These are phyloP conservation scores for Dasyornis broadbenti DNA, from an alignment of 2,113 vertebrate genomes.

Conservation along the genomic window DNA sequence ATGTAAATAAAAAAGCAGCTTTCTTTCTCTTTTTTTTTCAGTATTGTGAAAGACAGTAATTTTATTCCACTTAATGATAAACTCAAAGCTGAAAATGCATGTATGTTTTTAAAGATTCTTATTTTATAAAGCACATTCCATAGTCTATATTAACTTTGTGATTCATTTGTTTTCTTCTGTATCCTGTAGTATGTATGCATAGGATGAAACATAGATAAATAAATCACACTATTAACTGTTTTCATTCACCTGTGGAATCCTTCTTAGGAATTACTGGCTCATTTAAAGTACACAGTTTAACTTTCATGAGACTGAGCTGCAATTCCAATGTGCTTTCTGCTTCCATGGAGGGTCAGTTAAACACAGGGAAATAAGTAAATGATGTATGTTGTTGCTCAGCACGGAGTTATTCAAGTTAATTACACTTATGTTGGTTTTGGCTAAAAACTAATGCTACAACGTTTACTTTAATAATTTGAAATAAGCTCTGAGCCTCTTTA, in stretches of 20 bases:
- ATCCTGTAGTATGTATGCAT: not conserved
- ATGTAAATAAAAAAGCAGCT: slow-evolving; percentile 43
- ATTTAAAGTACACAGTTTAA: not conserved
- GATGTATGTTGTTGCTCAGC: not conserved
- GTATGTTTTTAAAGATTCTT: not conserved
- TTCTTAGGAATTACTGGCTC: not conserved
- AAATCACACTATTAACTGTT: not conserved
- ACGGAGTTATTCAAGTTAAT: slow-evolving; percentile 8
- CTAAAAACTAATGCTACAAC: slow-evolving; percentile 4
- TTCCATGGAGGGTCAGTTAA: not conserved
- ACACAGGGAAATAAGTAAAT: not conserved
- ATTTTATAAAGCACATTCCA: not conserved
- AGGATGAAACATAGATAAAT: not conserved
- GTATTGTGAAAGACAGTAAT: not conserved
- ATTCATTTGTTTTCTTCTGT: not conserved
- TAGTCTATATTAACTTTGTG: not conserved
- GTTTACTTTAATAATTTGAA: slow-evolving; percentile 51
- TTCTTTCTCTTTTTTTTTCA: not conserved
- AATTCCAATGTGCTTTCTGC: not conserved
- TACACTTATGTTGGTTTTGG: slow-evolving; percentile 40
- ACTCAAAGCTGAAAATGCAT: not conserved
- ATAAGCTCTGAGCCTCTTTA: not conserved
- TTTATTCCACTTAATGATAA: not conserved
- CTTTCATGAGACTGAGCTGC: accelerated
- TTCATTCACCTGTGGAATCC: not conserved